Evolutionary conservation across 2,888 invertebrate genomes (phyloP).

Genomic region (Clanis bilineata): DNA sequence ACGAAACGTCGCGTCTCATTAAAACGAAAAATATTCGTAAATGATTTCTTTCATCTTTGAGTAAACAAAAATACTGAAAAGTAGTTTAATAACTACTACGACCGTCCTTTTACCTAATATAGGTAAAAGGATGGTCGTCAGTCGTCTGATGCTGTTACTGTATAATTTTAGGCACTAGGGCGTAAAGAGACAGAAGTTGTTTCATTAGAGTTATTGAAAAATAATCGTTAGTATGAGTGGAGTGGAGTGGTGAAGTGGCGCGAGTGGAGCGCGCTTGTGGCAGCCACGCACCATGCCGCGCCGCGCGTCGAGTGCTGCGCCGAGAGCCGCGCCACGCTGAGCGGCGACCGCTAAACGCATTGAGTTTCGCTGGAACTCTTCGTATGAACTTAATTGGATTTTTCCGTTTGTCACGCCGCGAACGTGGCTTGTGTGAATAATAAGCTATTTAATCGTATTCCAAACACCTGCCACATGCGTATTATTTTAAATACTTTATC

Average conservation of each 20-base stretch:
- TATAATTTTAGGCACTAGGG: constrained; percentile 32
- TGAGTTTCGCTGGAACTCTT: constrained; percentile 59
- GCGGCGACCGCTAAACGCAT: constrained; percentile 36
- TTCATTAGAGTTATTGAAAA: constrained; percentile 71
- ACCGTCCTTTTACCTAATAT: too few species aligned
- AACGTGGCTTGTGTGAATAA: constrained; percentile 71
- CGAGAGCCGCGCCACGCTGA: too few species aligned
- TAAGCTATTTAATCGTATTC: constrained; percentile 66
- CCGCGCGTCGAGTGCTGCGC: too few species aligned
- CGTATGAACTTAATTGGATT: constrained; percentile 78
- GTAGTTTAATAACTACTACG: not conserved
- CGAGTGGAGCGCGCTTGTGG: constrained; percentile 30
- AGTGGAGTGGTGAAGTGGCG: constrained; percentile 33
- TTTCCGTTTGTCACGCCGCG: constrained; percentile 71
- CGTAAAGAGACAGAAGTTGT: constrained; percentile 51
- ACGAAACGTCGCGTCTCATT: not conserved
- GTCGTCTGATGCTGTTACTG: not conserved
- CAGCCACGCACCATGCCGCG: too few species aligned
- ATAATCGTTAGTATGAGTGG: constrained; percentile 64
- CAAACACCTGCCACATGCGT: constrained; percentile 40
- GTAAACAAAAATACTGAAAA: not conserved
- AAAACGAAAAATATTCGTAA: not conserved
- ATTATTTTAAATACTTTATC: constrained; percentile 19
- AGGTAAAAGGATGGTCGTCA: not conserved
- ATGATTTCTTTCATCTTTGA: not conserved